Base-by-base conservation (phyloP, 2,113 vertebrate species). In the Alosa alosa region DNA sequence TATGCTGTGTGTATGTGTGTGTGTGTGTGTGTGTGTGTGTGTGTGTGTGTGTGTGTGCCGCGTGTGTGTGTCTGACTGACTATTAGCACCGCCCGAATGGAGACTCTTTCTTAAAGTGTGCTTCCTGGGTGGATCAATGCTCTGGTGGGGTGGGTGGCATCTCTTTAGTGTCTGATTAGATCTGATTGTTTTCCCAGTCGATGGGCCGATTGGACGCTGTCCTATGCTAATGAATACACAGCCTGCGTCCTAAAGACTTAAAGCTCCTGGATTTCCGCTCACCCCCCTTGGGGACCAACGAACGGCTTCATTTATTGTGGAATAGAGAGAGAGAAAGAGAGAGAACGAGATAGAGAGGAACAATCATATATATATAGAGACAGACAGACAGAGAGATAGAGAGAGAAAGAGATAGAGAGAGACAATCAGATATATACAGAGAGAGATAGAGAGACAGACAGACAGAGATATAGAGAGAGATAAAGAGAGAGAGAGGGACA, bases 181-280 rank as follows among this genome's bases (percentile, higher is more conserved):
- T 36, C 25, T 72, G 64, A 72, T 36, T 78, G 72, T 78, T 78
- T 78, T 78, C 72, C 72, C 72, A 78, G 72, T 78, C 72, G 72
- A 78, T 78, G 72, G 11, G 25, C 72, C 72, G 72, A 78, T 36
- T 41, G 72, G 72, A 78, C 13, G 36, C 31, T 78, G 72, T 78
- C 31, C 72, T 41, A 41, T 78, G 36, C 72, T 78, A 78, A 78
- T 78, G 72, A 78, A 78, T 39, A 36, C 72, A 36, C 72, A 78
- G 72, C 72, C 72, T 78, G 72, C 36, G 31, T 9, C n/a, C 25
- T 7, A 39, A 78, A 78, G 72, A 78, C 72, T 78, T 17, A 78
- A 78, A 78, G 72, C 72, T 78, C 31, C 31, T 17, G 72, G 72
- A 78, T 78, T 41, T 78, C 72, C 72, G 11, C 31, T 39, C 31